Evolutionary conservation across 2,797 vertebrate species (phyloP), one percentile per base, ranked within the genome.

Genomic region (Pygocentrus nattereri): DNA sequence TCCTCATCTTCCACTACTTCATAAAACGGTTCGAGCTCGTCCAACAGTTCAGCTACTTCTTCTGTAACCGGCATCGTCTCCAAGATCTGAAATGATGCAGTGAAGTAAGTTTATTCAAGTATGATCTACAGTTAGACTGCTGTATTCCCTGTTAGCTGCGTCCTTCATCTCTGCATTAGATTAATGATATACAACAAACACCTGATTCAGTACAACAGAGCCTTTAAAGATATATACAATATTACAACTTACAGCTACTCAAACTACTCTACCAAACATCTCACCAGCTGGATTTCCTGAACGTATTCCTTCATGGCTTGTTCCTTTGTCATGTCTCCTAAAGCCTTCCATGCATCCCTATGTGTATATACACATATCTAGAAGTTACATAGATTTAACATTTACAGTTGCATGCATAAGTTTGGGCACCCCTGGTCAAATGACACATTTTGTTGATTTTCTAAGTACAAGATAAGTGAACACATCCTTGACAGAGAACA

Each of bases 221-320:
- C n/a, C n/a, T n/a, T n/a, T 34, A 34, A 34, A 34, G 6, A 34
- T 3, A 34, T 8, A 4, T 38, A 10, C 15, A 65, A 13, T 65
- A 21, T 1, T 3, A 8, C 58, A 67, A 21, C 34, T 18, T 21
- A n/a, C 67, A 23, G 13, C 59, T 31, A 18, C 5, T 7, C 25
- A 61, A 21, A 58, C n/a, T 38, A 54, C 18, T 61, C 21, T 50
- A 62, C 6, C 38, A 49, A 78, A 30, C n/a, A 19, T 79, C 90
- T 90, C 90, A 99, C 98, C 95, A 97, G 95, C 93, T 99, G 97
- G 95, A 99, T 98, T 95, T 98, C 95, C 88, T 99, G 95, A 87
- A 99, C 92, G 87, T 99, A 99, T 38, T 96, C 96, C 91, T 94
- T 96, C 97, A 99, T 99, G 86, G 98, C 97, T 89, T 97, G 96